phyloP scores from a whole-genome alignment of 1,140 invertebrate genomes.

The Lethrus apterus region DNA sequence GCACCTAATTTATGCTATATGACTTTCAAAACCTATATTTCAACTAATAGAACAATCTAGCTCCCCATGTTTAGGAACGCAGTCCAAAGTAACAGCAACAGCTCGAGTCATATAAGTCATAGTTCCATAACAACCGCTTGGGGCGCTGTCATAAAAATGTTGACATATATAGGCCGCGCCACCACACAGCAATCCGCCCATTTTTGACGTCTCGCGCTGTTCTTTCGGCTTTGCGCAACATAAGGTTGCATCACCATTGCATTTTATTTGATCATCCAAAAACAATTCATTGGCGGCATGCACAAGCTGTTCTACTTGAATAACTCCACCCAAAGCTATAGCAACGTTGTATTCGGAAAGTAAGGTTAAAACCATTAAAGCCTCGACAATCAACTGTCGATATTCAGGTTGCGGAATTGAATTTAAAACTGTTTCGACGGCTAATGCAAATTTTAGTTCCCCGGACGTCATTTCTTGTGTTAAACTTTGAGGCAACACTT shows the following conservation, averaged over 20 bases:
- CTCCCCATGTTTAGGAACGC: constrained; percentile 66
- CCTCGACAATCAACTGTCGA: constrained; percentile 94
- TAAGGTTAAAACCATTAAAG: constrained; percentile 90
- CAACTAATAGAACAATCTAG: constrained; percentile 73
- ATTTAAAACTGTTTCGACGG: constrained; percentile 96
- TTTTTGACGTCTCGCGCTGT: constrained; percentile 51
- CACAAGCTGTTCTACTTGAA: constrained; percentile 88
- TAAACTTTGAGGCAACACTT: constrained; percentile 79
- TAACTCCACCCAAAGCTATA: constrained; percentile 66
- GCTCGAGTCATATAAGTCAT: constrained; percentile 95
- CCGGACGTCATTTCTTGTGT: constrained; percentile 98
- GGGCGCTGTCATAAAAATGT: constrained; percentile 96
- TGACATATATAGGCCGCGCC: constrained; percentile 92
- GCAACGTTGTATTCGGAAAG: constrained; percentile 83
- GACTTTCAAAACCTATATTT: constrained; percentile 22
- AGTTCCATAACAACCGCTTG: constrained; percentile 92
- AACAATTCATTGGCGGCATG: constrained; percentile 93
- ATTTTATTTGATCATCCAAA: constrained; percentile 87
- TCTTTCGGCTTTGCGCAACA: constrained; percentile 77
- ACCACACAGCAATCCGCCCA: constrained; percentile 70
- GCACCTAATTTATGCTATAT: too few species aligned
- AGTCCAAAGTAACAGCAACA: constrained; percentile 65
- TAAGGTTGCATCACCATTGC: constrained; percentile 82
- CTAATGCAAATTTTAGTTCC: constrained; percentile 96
- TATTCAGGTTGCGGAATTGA: constrained; percentile 97